phyloP scores from a whole-genome alignment of 1,140 invertebrate genomes.

The Atta colombica region DNA sequence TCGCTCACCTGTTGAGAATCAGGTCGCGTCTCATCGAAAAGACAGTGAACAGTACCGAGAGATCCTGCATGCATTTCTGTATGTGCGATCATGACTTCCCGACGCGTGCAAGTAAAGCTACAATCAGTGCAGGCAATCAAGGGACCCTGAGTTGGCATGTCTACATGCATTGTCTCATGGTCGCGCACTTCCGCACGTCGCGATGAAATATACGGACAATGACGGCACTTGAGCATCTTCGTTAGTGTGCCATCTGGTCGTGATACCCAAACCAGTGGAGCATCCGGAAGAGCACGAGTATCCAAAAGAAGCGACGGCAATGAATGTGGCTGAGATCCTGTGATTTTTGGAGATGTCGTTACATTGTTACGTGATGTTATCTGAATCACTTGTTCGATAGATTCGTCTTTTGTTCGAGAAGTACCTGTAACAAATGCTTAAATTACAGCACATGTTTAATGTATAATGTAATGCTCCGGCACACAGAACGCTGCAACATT shows the following conservation, averaged over 20 bases:
- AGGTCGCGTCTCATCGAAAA: constrained; percentile 88
- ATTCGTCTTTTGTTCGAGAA: constrained; percentile 52
- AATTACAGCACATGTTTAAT: neutral
- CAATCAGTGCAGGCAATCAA: constrained; percentile 90
- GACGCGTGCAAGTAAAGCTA: constrained; percentile 93
- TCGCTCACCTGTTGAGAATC: constrained; percentile 91
- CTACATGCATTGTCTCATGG: constrained; percentile 94
- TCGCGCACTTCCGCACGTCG: constrained; percentile 93
- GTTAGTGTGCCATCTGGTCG: constrained; percentile 89
- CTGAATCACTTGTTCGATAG: constrained; percentile 64
- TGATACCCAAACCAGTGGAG: constrained; percentile 91
- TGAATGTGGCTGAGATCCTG: constrained; percentile 67
- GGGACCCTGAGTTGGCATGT: constrained; percentile 83
- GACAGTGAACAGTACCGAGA: constrained; percentile 90
- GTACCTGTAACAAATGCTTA: constrained; percentile 24
- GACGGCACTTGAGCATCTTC: constrained; percentile 95
- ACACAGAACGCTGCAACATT: no score
- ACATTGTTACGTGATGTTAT: constrained; percentile 69
- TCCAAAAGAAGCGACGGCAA: constrained; percentile 83
- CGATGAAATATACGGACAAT: constrained; percentile 94
- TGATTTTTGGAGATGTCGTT: constrained; percentile 59
- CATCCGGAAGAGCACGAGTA: constrained; percentile 85
- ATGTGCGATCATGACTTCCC: constrained; percentile 92
- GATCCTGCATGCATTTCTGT: constrained; percentile 92
- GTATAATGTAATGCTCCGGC: neutral